Evolutionary conservation across 2,113 vertebrate genomes (phyloP).

Genomic region (Solea solea): DNA sequence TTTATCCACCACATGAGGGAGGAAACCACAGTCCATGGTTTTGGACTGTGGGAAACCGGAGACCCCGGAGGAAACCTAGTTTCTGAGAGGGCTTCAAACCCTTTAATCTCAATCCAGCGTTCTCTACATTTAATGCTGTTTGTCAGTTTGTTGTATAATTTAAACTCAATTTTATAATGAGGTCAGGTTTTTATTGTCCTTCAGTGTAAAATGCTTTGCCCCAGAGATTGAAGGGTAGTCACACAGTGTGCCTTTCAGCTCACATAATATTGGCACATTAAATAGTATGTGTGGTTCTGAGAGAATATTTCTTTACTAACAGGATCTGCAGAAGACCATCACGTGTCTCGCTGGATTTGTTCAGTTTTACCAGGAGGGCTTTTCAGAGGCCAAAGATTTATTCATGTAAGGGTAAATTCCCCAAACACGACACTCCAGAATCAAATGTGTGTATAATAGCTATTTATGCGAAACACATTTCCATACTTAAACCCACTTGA

Average conservation of each 20-base stretch:
- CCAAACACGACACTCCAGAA: not conserved
- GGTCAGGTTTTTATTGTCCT: too few relatives aligned
- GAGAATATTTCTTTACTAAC: slow-evolving; percentile 6
- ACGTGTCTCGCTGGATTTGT: slow-evolving; percentile 71
- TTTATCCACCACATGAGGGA: too few relatives aligned
- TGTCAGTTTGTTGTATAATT: too few relatives aligned
- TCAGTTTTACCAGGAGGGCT: slow-evolving; percentile 73
- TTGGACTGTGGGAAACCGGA: too few relatives aligned
- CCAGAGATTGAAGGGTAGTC: not conserved
- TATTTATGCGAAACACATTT: slow-evolving; percentile 10
- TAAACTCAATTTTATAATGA: too few relatives aligned
- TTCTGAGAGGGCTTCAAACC: too few relatives aligned
- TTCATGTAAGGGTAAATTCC: slow-evolving; percentile 73
- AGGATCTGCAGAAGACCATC: slow-evolving; percentile 69
- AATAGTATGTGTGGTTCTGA: slow-evolving; percentile 26
- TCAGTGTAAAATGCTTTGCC: too few relatives aligned
- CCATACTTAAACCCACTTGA: slow-evolving; percentile 15
- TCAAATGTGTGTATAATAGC: not conserved
- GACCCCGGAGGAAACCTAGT: too few relatives aligned
- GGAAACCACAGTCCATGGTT: too few relatives aligned
- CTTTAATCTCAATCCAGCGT: too few relatives aligned
- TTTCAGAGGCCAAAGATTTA: slow-evolving; percentile 69
- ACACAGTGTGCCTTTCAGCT: slow-evolving; percentile 4
- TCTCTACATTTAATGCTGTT: too few relatives aligned
- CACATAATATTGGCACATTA: slow-evolving; percentile 8